A percentile compares a stretch with the other conserved stretches of the same genome.
These are phyloP conservation scores for Phataginus tricuspis DNA, from an alignment of 2,797 vertebrate genomes.

Conservation along the genomic window DNA sequence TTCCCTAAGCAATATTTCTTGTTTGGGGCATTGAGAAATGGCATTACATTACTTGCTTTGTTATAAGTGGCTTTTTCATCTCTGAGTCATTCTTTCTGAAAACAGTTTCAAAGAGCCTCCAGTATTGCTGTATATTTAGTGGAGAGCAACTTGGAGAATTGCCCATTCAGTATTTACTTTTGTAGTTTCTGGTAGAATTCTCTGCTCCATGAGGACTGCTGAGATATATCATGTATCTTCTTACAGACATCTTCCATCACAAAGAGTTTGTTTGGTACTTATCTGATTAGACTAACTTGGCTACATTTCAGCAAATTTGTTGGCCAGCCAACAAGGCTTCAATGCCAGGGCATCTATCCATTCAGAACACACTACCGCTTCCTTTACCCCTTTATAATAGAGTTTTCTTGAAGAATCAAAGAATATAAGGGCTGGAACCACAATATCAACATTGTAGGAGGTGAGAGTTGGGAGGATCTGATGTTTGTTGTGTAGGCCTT, in stretches of 20 bases:
- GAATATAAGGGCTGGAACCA: neutral
- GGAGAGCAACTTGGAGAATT: conserved; percentile 53
- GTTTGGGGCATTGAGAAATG: conserved; percentile 58
- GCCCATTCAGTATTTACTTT: conserved; percentile 51
- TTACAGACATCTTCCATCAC: conserved; percentile 15
- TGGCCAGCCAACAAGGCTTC: conserved; percentile 23
- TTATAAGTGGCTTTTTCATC: conserved; percentile 54
- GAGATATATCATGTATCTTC: neutral
- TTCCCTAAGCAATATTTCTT: conserved; percentile 39
- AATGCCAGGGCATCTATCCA: neutral
- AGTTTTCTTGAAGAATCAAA: conserved; percentile 42
- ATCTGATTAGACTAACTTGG: neutral
- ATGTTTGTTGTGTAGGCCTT: conserved; percentile 1
- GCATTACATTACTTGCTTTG: conserved; percentile 25
- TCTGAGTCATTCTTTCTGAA: conserved; percentile 69
- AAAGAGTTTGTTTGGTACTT: conserved; percentile 23
- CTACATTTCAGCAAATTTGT: conserved; percentile 6
- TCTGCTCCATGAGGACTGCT: neutral
- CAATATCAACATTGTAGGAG: neutral
- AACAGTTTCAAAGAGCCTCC: conserved; percentile 50
- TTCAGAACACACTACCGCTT: neutral
- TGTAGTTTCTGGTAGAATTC: conserved; percentile 15
- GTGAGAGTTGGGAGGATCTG: neutral
- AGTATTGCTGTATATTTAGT: conserved; percentile 43
- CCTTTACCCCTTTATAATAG: neutral